Evolutionary conservation across 2,113 vertebrate species (phyloP), one percentile per base, ranked within the genome.

Genomic region (Delphinus delphis): DNA sequence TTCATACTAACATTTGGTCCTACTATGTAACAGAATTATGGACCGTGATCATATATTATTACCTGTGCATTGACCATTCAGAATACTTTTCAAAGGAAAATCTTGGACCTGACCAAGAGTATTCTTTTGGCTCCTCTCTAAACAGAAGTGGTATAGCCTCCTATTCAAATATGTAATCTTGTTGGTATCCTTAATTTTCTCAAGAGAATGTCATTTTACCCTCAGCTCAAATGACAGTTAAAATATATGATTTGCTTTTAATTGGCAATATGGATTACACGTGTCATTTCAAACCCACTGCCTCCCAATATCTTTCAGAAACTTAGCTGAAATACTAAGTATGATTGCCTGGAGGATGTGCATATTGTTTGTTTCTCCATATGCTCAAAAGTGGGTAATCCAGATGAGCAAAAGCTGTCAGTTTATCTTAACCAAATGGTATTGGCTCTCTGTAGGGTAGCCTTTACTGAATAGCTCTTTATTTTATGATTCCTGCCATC

Each of bases 51-150:
- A 65, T 68, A 8, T 81, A 14, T 93, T 94, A 38, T 55, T 87
- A 33, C 47, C 58, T 79, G 55, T 36, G 13, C 33, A 6, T 8
- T 85, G 70, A 80, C 84, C 85, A 58, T 60, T 77, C 50, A 33
- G 73, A 85, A 81, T 60, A 70, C 58, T 83, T 95, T 95, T 91
- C 21, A 76, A 84, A 85, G 76, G 70, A 87, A 50, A 95, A 25
- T 84, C 63, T 87, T 88, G 47, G 0, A 60, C 26, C 13, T 90
- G 20, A 82, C 26, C 36, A 60, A 96, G 17, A 87, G 20, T 85
- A 14, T 65, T 85, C 41, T 71, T 73, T 93, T 65, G 55, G 41
- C 38, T 92, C 62, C 44, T 31, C 38, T 88, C 55, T 84, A 53
- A 93, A 65, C 60, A 68, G 55, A 93, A 65, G 26, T 82, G 63